phyloP scores from a whole-genome alignment of 2,113 vertebrate genomes.

The Acrocephalus arundinaceus region DNA sequence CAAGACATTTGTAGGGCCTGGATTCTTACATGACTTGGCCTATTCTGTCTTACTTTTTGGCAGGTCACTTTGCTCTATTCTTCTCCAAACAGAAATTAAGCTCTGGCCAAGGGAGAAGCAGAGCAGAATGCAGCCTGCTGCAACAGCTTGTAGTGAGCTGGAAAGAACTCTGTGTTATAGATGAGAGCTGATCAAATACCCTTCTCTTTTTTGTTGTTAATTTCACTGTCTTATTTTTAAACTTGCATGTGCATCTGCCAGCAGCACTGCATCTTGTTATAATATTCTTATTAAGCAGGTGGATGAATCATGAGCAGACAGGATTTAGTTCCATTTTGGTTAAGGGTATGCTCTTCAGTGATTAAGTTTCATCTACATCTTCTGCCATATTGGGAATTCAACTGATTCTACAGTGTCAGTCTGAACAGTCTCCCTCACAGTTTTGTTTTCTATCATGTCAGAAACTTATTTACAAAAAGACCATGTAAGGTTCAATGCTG shows the following conservation, averaged over 20 bases:
- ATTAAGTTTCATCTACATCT: slow-evolving; percentile 1
- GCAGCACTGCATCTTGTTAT: slow-evolving; percentile 20
- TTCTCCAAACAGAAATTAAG: slow-evolving; percentile 62
- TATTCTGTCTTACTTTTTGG: slow-evolving; percentile 33
- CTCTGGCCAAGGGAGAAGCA: slow-evolving; percentile 32
- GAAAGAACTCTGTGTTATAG: slow-evolving; percentile 64
- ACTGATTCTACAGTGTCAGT: background rate
- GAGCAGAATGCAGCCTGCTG: slow-evolving; percentile 60
- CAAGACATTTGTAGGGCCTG: background rate
- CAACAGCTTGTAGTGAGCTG: slow-evolving; percentile 65
- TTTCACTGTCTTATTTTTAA: slow-evolving; percentile 63
- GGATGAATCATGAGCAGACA: background rate
- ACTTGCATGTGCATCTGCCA: slow-evolving; percentile 49
- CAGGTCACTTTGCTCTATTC: slow-evolving; percentile 52
- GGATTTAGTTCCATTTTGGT: background rate
- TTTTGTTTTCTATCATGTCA: background rate
- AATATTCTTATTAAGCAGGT: slow-evolving; percentile 62
- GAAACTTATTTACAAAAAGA: background rate
- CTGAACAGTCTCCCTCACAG: background rate
- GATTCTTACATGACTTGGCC: slow-evolving; percentile 36
- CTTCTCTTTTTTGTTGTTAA: slow-evolving; percentile 9
- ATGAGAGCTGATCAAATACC: slow-evolving; percentile 48
- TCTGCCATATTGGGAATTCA: background rate
- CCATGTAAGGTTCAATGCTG: background rate
- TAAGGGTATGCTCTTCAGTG: background rate